These are phyloP conservation scores for Xiphydria camelus DNA, from an alignment of 2,888 invertebrate species.

Conservation along the genomic window DNA sequence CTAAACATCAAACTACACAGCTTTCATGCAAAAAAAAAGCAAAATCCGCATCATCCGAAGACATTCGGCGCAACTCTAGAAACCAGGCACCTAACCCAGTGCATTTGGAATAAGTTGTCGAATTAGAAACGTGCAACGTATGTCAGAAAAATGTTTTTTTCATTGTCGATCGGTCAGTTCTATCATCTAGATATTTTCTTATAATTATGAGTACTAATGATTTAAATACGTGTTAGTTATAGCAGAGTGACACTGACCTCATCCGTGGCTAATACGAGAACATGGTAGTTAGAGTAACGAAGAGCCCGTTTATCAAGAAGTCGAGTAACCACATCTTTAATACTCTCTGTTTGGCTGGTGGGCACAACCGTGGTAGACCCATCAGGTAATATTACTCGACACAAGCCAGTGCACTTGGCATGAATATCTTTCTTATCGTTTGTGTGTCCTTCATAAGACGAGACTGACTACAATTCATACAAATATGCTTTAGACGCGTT, in stretches of 20 bases:
- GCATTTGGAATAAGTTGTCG: too few relatives aligned
- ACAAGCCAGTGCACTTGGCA: slow-evolving; percentile 61
- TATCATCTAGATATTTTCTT: too few relatives aligned
- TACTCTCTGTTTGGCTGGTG: slow-evolving; percentile 74
- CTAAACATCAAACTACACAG: too few relatives aligned
- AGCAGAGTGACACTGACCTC: slow-evolving; percentile 54
- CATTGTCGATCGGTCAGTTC: too few relatives aligned
- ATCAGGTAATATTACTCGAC: slow-evolving; percentile 87
- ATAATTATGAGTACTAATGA: too few relatives aligned
- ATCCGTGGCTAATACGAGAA: slow-evolving; percentile 64
- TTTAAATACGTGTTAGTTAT: too few relatives aligned
- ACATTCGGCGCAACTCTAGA: too few relatives aligned
- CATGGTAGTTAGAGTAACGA: slow-evolving; percentile 80
- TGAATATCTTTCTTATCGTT: slow-evolving; percentile 55
- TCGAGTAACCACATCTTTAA: slow-evolving; percentile 77
- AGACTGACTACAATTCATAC: slow-evolving; percentile 54
- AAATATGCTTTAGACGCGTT: slow-evolving; percentile 20
- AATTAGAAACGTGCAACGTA: too few relatives aligned
- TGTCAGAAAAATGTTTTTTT: too few relatives aligned
- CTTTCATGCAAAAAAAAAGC: too few relatives aligned
- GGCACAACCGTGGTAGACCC: slow-evolving; percentile 91
- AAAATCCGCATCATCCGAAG: too few relatives aligned
- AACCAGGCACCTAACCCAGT: too few relatives aligned
- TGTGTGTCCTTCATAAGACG: slow-evolving; percentile 55
- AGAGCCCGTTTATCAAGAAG: slow-evolving; percentile 84